Evolutionary conservation across 2,888 invertebrate species (phyloP).

Genomic region (Cheiracanthium punctorium): DNA sequence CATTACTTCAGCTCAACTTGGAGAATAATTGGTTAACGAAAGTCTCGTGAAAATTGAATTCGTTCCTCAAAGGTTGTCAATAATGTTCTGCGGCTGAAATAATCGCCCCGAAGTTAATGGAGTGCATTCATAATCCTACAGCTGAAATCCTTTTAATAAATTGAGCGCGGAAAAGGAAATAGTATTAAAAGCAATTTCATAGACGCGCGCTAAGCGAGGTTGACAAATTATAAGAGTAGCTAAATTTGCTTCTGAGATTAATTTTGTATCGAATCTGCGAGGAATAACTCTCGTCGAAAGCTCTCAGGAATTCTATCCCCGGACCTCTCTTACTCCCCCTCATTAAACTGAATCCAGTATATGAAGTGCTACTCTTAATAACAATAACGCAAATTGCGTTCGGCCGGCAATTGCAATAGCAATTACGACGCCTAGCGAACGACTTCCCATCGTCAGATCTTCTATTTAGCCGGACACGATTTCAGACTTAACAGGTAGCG

Average conservation of each 20-base stretch:
- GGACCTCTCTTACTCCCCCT: background rate
- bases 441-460: background rate
- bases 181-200: conserved; percentile 38
- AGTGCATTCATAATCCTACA: conserved; percentile 20
- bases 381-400: conserved; percentile 49
- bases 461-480: background rate
- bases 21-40: conserved; percentile 3
- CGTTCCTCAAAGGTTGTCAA: background rate
- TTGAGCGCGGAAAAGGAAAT: conserved; percentile 12
- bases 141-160: conserved; percentile 22
- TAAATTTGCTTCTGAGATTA: conserved; percentile 42
- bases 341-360: conserved; percentile 38
- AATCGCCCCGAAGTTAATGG: conserved; percentile 18
- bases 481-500: background rate
- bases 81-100: background rate
- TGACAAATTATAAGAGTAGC: conserved; percentile 28
- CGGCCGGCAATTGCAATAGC: background rate
- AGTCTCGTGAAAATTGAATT: background rate
- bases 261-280: conserved; percentile 28
- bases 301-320: conserved; percentile 24
- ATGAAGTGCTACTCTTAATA: conserved; percentile 43
- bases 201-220: conserved; percentile 13
- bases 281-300: conserved; percentile 1
- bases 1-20: background rate
- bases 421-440: conserved; percentile 17